Conservation (phyloP, 2,888 invertebrate species). For the Sesamia inferens region DNA sequence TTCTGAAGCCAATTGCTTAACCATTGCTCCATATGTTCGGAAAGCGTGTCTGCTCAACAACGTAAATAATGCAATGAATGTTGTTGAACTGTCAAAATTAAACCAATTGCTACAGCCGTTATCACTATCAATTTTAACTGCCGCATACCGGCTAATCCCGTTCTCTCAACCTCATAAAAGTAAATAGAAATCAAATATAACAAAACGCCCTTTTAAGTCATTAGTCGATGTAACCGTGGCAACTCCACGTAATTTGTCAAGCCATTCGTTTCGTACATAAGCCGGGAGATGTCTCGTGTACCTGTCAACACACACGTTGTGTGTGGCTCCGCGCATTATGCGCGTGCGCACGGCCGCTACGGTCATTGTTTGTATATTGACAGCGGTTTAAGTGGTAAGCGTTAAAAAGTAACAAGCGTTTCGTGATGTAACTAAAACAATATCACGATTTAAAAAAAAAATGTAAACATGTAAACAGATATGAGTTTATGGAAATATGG, state of each 20-base stretch:
- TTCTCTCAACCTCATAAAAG: not conserved
- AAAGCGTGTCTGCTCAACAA: no score
- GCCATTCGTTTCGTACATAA: slow-evolving; percentile 43
- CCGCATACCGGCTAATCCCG: not conserved
- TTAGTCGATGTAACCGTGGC: slow-evolving; percentile 25
- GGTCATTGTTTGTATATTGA: slow-evolving; percentile 63
- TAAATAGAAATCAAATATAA: not conserved
- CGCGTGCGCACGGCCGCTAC: slow-evolving; percentile 64
- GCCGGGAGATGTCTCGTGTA: slow-evolving; percentile 48
- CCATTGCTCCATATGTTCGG: no score
- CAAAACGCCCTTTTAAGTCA: slow-evolving; percentile 8
- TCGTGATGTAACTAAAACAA: not conserved
- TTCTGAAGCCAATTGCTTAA: no score
- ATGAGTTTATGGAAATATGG: no score
- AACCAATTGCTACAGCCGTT: no score
- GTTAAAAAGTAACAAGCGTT: not conserved
- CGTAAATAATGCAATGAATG: no score
- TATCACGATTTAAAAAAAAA: no score
- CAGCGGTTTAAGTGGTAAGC: slow-evolving; percentile 27
- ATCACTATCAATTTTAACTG: not conserved
- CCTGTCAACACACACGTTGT: slow-evolving; percentile 66
- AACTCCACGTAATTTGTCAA: slow-evolving; percentile 35
- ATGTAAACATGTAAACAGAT: no score
- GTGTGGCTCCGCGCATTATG: slow-evolving; percentile 54
- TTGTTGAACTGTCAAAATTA: no score